A percentile compares a stretch with the other conserved stretches of the same genome.
phyloP scores from a whole-genome alignment of 2,797 vertebrate species.

The Tarsius wallacei region DNA sequence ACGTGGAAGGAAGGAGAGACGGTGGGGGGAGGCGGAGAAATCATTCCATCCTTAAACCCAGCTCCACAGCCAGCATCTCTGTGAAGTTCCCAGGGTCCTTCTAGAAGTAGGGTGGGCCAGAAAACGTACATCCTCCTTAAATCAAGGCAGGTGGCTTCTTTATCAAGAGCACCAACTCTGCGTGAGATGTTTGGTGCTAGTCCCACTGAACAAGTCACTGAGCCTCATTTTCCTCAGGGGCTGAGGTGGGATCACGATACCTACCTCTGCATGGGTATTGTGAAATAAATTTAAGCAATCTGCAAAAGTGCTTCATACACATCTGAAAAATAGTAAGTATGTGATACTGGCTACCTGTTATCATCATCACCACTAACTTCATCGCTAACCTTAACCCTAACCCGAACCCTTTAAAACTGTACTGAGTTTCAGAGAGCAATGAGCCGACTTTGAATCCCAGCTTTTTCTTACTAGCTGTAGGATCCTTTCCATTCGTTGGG shows the following conservation, averaged over 20 bases:
- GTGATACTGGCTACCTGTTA: fast-evolving
- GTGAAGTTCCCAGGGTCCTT: neutral
- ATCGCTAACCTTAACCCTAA: neutral
- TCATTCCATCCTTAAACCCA: neutral
- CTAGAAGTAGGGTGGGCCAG: neutral
- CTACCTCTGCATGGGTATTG: neutral
- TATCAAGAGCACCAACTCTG: neutral
- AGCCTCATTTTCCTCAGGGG: neutral
- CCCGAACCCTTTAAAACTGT: too few relatives aligned
- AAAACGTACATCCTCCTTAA: neutral
- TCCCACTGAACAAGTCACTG: neutral
- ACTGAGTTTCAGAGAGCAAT: too few relatives aligned
- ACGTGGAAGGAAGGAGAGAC: neutral
- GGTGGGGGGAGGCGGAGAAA: too few relatives aligned
- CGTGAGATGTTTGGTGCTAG: neutral
- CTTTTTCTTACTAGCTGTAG: neutral
- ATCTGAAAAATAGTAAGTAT: neutral
- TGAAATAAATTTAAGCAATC: too few relatives aligned
- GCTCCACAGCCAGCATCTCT: neutral
- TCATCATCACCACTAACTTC: neutral
- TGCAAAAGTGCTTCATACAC: fast-evolving
- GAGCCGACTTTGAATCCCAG: neutral
- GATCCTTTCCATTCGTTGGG: neutral
- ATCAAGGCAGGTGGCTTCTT: neutral
- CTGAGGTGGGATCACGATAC: neutral